Evolutionary conservation across 1,140 invertebrate species (phyloP), one percentile per base, ranked within the genome.

Genomic region (Hyposmocoma kahamanoa): DNA sequence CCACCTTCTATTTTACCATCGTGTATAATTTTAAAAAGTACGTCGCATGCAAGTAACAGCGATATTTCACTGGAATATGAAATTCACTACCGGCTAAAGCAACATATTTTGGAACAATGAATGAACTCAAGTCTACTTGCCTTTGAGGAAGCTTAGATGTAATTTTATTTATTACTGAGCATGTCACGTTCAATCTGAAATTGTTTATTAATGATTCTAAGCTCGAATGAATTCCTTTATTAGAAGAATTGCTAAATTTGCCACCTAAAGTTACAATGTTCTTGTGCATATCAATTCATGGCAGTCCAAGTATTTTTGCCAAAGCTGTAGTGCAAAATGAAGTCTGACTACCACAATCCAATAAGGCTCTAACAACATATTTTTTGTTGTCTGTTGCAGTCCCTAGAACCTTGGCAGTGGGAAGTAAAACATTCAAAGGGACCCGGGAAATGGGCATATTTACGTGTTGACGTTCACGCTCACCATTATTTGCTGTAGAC

Each of bases 131-230:
- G 13, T 41, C 13, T 6, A 41, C 20, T 20, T 18, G 15, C 3
- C 38, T 19, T 20, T 41, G 38, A 6, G 38, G 38, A 18, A 41
- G 19, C 38, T 41, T 18, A 3, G 38, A 19, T 41, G 38, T 41
- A 41, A 41, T 41, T 19, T 18, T 41, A 20, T 41, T n/a, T 5
- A 41, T 20, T 18, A 41, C 38, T 41, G 38, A 41, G 19, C 38
- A 41, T 6, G 38, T 20, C 9, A 41, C 20, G 8, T 41, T 6
- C 8, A 18, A 41, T 18, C 20, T 41, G 13, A 41, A 41, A 5
- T 24, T 9, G 1, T 24, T 26, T n/a, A 17, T 8, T 8, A 32
- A 2, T 15, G 42, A 45, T 6, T 45, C 13, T 19, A 45, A 15
- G 3, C n/a, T 6, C 2, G 30, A 11, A 18, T 24, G n/a, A 2